Base-by-base conservation (phyloP, 2,113 vertebrate genomes). In the Hystrix brachyura region DNA sequence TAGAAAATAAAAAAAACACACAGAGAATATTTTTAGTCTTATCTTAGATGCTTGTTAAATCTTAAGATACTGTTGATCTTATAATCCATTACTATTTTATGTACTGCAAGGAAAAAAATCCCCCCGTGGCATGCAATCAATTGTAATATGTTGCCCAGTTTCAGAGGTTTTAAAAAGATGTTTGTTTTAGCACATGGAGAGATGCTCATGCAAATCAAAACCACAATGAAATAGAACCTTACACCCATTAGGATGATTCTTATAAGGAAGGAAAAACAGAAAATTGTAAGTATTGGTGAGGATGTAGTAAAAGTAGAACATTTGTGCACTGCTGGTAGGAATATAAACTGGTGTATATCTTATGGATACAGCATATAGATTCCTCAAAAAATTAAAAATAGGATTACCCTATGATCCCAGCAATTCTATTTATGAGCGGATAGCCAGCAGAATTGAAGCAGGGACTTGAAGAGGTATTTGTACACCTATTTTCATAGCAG, bases 21-120 rank as follows among this genome's bases (percentile, higher is more conserved):
- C 57, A 71, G 38, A 69, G 21, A 92, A 27, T 74, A 38, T 85
- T 87, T 64, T 86, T 76, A 87, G 8, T 65, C 13, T 90, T 84
- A 57, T 88, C 71, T 79, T 79, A 71, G 19, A 55, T 90, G 27
- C 48, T 87, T 87, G 57, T 82, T 85, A 84, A 91, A 90, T 91
- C 51, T 67, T 96, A 91, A 86, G 48, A 84, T 94, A 81, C 53
- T 29, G 57, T 48, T 80, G 71, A 81, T 84, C 60, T 90, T 91
- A 38, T n/a, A 83, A 67, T 82, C 38, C 43, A 17, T 80, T 25
- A 55, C 60, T 87, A n/a, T 95, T 91, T 60, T 87, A 82, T 92
- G 17, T 34, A 64, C 69, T 71, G 7, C 21, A 65, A 55, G 80
- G 64, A 62, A 95, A 96, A 65, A 85, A 80, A 17, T 46, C 69